Evolutionary conservation across 2,888 invertebrate species (phyloP), one percentile per base, ranked within the genome.

Genomic region (Rutpela maculata): DNA sequence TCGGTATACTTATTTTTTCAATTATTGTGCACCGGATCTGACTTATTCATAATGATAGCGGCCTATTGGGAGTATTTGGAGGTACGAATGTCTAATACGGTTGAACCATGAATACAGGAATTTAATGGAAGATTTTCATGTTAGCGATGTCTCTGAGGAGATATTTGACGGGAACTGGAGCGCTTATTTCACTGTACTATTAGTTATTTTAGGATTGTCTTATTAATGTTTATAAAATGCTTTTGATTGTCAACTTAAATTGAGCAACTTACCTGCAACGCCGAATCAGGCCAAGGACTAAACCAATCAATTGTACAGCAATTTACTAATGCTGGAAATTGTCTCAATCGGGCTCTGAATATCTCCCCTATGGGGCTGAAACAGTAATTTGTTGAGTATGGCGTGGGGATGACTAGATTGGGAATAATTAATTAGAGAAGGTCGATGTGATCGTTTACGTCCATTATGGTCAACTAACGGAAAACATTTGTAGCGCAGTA

Each of bases 271-370:
- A 97, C 97, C 91, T 95, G 94, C 31, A 97, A 90, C 0, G 97
- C 97, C 0, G 95, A 93, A 84, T 95, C 93, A 0, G 97, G 97
- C 97, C 97, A 97, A 73, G 95, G 94, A 89, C 95, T 95, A 90
- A 96, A 97, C 97, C 97, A 98, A 89, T 98, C 97, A 82, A 97
- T 97, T 2, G 97, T 97, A 88, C 97, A 97, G 87, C 97, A 97
- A 90, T 96, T 98, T 43, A 97, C 96, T 55, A 98, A 90, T 0
- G 97, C 97, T 0, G 97, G 98, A 90, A 97, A 98, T 88, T 97
- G 95, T 0, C 97, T 92, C 5, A 98, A 92, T 0, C 95, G 92
- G 0, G 95, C 94, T 43, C 96, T 92, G 89, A 97, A 95, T 78
- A 93, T 90, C 89, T 96, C 95, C 0, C 97, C 97, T 77, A 97